Evolutionary conservation across 1,140 invertebrate species (phyloP), one percentile per base, ranked within the genome.

Genomic region (Cherax quadricarinatus): DNA sequence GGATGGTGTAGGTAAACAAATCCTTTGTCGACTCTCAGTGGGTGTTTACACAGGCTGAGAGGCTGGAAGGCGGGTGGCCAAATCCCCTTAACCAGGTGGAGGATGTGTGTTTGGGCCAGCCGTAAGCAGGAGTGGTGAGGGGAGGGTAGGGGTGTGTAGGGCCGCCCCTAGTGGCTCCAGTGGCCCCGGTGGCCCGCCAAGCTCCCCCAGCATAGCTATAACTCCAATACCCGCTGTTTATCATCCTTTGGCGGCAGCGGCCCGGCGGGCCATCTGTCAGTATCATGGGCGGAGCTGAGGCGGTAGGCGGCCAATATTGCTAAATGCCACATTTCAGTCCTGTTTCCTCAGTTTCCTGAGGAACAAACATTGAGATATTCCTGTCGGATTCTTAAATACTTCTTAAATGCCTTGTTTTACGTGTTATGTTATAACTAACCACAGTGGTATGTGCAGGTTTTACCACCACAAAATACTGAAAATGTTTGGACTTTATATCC

Each of bases 221-320:
- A 85, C 60, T 85, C 60, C 70, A 66, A 48, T 41, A 85, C 70
- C 60, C 70, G 83, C 24, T 70, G 83, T 85, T 85, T 85, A 85
- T 85, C 83, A 85, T 85, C 83, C 60, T 85, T 66, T 70, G 62
- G 83, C 83, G 21, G 83, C 10, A 12, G 83, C 60, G 48, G 83
- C 53, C 30, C 51, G 82, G 30, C 30, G 21, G 83, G 57, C 83
- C 83, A 85, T 85, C 83, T 48, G 60, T 85, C 83, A 85, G 60
- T 70, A 85, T 85, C 83, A 85, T 62, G 41, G 82, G 60, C 9
- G 70, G 21, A 18, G 83, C 49, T 12, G 30, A 12, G 48, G 41
- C 24, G n/a, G 4, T 3, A 75, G 24, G n/a, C 6, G 16, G 70
- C 70, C n/a, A 30, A 24, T 75, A 30, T 21, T 75, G 24, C 24